Conservation (phyloP, 2,888 invertebrate genomes). For the Pharmacophagus antenor region DNA sequence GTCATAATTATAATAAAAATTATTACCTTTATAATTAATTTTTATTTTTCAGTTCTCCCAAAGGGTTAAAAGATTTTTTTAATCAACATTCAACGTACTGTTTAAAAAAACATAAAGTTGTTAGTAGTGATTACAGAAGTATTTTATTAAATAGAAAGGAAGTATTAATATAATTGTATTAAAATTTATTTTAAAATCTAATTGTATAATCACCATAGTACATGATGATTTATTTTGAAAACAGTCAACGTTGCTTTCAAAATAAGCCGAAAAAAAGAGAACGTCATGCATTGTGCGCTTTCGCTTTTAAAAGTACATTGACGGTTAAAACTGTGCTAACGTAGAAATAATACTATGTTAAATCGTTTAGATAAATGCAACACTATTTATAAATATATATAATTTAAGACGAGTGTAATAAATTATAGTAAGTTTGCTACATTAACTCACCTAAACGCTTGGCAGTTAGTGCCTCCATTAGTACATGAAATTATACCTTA, state of each 20-base stretch:
- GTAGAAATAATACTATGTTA: slow-evolving; percentile 38
- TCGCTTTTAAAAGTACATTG: slow-evolving; percentile 28
- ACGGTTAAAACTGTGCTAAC: slow-evolving; percentile 38
- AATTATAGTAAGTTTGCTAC: slow-evolving; percentile 17
- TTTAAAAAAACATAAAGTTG: too few relatives aligned
- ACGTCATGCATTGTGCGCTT: slow-evolving; percentile 28
- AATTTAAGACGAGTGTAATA: slow-evolving; percentile 21
- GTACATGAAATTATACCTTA: slow-evolving; percentile 16
- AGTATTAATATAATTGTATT: too few relatives aligned
- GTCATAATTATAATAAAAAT: too few relatives aligned
- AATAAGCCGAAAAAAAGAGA: slow-evolving; percentile 9
- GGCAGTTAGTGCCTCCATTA: slow-evolving; percentile 17
- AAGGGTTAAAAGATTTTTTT: too few relatives aligned
- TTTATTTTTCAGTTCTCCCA: too few relatives aligned
- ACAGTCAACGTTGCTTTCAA: slow-evolving; percentile 19
- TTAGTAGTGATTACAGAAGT: too few relatives aligned
- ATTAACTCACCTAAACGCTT: slow-evolving; percentile 10
- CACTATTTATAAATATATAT: slow-evolving; percentile 31
- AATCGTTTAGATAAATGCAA: slow-evolving; percentile 34
- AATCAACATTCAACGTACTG: too few relatives aligned
- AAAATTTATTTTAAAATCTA: too few relatives aligned
- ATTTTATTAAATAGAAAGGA: too few relatives aligned
- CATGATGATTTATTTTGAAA: slow-evolving; percentile 20
- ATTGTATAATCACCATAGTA: background rate
- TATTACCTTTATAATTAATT: too few relatives aligned